Base-by-base conservation (phyloP, 2,888 invertebrate species). In the Lycaena phlaeas region DNA sequence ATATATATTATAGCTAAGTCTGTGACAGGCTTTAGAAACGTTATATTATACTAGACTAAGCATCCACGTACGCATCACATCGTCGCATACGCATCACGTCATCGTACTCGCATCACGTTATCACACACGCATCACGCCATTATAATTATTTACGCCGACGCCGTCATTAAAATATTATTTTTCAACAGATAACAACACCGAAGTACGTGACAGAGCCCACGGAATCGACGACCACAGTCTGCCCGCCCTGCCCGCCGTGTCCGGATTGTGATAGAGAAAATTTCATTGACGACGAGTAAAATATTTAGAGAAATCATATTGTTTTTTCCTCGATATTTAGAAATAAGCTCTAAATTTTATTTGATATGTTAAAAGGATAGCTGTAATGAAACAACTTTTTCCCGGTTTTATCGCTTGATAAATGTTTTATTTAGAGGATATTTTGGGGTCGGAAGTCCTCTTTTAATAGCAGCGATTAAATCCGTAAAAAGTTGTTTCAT, bases 241-340 rank as follows among this genome's bases (percentile, higher is more conserved):
- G 74, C 36, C 74, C 74, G 0, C 70, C 72, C 0, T 58, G 57
- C 27, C 47, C 51, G 4, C 11, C 31, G 4, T 48, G 47, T 11
- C 38, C 43, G 7, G 18, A n/a, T 1, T 39, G 30, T 14, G 25
- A 31, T 4, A 2, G 14, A 15, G 5, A 4, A 10, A 31, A 31
- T 17, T 15, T 17, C 5, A 6, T 11, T 4, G 31, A 31, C 3
- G 3, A 18, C 18, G 5, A 18, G 3, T 18, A 18, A 18, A 18
- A 18, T 18, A 18, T 18, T 3, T 18, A 4, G 18, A 4, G 4
- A 18, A 3, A n/a, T n/a, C n/a, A n/a, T n/a, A n/a, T n/a, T n/a
- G n/a, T n/a, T n/a, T n/a, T n/a, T n/a, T n/a, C n/a, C n/a, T n/a
- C n/a, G n/a, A n/a, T n/a, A n/a, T n/a, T n/a, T n/a, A n/a, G n/a